Percentiles rank a stretch among this genome's conserved stretches.
Evolutionary conservation across 2,797 vertebrate species (phyloP).

Genomic region (Taeniopygia guttata): DNA sequence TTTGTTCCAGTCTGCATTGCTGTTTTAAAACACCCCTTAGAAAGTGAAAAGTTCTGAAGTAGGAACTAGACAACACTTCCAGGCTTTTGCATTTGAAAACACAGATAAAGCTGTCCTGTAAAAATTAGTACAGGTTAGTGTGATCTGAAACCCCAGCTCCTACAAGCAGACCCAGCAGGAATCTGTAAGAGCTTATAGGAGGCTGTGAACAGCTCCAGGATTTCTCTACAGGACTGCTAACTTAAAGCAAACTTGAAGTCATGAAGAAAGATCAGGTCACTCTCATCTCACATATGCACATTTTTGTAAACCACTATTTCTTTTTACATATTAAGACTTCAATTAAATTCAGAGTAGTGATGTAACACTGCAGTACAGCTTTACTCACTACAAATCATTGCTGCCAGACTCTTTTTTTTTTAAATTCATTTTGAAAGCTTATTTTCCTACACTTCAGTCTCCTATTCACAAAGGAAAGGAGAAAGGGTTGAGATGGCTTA

Average conservation of each 20-base stretch:
- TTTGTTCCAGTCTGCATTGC: not conserved
- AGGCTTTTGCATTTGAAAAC: not conserved
- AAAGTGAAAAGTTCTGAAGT: not conserved
- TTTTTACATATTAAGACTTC: not conserved
- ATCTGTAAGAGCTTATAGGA: not conserved
- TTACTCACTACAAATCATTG: not conserved
- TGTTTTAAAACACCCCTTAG: not conserved
- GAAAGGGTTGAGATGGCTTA: not conserved
- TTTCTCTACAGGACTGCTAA: not conserved
- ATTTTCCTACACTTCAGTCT: not conserved
- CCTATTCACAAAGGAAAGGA: not conserved
- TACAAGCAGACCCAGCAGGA: rapidly evolving
- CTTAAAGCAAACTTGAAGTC: not conserved
- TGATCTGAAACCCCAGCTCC: not conserved
- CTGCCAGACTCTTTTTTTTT: rapidly evolving
- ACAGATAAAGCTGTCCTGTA: not conserved
- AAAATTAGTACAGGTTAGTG: not conserved
- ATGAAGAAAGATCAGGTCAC: not conserved
- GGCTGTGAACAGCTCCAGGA: not conserved
- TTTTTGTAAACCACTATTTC: not conserved
- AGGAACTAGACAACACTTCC: not conserved
- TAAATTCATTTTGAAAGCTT: not conserved
- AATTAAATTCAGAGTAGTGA: not conserved
- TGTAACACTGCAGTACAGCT: not conserved
- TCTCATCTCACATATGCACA: not conserved